Base-by-base conservation (phyloP, 2,113 vertebrate species). In the Xenopus laevis region DNA sequence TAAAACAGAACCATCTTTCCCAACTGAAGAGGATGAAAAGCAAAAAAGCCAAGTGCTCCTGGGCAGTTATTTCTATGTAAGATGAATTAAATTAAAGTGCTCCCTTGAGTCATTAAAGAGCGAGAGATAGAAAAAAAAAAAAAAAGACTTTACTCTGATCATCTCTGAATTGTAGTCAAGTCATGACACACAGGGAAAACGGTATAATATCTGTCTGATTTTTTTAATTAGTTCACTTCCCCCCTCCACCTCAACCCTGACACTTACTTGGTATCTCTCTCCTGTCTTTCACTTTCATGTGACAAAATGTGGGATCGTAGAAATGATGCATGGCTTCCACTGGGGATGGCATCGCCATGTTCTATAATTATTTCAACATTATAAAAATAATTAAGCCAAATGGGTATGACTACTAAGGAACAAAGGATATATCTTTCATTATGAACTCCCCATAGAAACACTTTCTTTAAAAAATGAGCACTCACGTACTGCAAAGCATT, bases 331-430 rank as follows among this genome's bases (percentile, higher is more conserved):
- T 69, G 30, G 63, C 67, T 70, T 63, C 58, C 58, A 53, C 52
- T 23, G 50, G 53, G 59, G 47, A 64, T 44, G 58, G 57, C 65
- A 75, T 75, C 47, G 13, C 58, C 18, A 44, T 64, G 59, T 64
- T 70, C 67, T 55, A 69, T 55, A 77, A 77, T 77, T 77, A 77
- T 70, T 77, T 77, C 20, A 21, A 68, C 52, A 77, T 70, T 77
- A 77, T 55, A 70, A 77, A 64, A 77, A 77, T 70, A 77, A 77
- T 77, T 64, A 77, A 70, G 50, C 50, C 66, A 23, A 70, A 70
- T 64, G 66, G 60, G 18, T 77, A 70, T 70, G 74, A 64, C 47
- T 70, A 18, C 46, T 21, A 18, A 23, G 23, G 74, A 70, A 77
- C 59, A 77, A 76, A 69, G 18, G 50, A 77, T 70, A 57, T 70